Evolutionary conservation across 2,888 invertebrate genomes (phyloP), one percentile per base, ranked within the genome.

Genomic region (Eristalinus sepulchralis): DNA sequence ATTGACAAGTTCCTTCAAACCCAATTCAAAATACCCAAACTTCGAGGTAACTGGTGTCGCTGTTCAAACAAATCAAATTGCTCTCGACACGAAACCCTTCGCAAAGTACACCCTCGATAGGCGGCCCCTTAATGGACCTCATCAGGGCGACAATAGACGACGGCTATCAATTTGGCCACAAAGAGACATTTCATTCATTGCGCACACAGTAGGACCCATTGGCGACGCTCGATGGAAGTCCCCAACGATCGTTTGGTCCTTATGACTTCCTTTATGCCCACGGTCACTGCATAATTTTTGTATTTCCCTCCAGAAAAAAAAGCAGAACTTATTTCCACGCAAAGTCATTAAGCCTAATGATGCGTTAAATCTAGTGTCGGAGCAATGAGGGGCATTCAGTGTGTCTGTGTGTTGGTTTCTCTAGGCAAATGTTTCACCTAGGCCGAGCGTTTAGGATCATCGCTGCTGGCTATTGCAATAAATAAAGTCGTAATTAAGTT

Each of bases 401-500:
- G 34, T 55, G 17, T 11, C 5, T 33, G n/a, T 39, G n/a, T 31
- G 27, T 55, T 20, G 3, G 57, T 57, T 33, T 53, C 24, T 31
- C 24, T 27, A 24, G 57, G 62, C 31, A 60, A 39, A 39, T 39
- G 73, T 36, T 17, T 24, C 34, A 57, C 75, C 53, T 36, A 17
- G 10, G n/a, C 47, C 2, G 1, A 31, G 20, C 24, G 33, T 55
- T 76, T 60, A 60, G 67, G 76, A 76, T 76, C 67, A 68, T 62
- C 76, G 60, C 59, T 39, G 47, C 31, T 60, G 31, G 76, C 76
- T 67, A 67, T 76, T 9, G 33, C 67, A 76, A 27, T 67, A 67
- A 67, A 76, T 67, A 67, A 67, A 60, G 34, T 33, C 47, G 53
- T 76, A 68, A 76, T 76, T 76, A 76, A 67, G 76, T 76, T 76